A percentile compares a stretch with the other conserved stretches of the same genome.
Conservation (phyloP, 2,113 vertebrate genomes). For the Nanorana parkeri region DNA sequence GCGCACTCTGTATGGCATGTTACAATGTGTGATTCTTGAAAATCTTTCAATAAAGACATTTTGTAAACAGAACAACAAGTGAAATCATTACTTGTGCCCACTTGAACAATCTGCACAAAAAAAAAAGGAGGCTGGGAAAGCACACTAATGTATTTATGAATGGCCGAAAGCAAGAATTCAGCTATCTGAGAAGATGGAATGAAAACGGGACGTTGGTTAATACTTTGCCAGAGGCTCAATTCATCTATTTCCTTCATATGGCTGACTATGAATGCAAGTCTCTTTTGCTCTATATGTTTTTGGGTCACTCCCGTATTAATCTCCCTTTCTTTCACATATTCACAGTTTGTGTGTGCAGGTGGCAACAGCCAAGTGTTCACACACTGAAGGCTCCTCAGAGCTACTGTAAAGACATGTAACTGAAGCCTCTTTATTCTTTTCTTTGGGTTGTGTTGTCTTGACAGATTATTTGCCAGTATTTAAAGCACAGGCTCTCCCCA, state of each 20-base stretch:
- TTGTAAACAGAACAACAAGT: too few relatives aligned
- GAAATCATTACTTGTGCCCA: too few relatives aligned
- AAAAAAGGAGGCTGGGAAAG: too few relatives aligned
- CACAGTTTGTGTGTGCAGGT: constrained; percentile 48
- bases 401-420: constrained; percentile 64
- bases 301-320: constrained; percentile 10
- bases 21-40: too few relatives aligned
- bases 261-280: neutral
- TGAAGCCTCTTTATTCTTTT: constrained; percentile 62
- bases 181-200: too few relatives aligned
- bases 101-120: too few relatives aligned
- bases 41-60: too few relatives aligned
- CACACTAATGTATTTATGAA: too few relatives aligned
- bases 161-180: too few relatives aligned
- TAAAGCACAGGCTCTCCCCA: constrained; percentile 66
- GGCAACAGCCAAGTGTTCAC: constrained; percentile 27
- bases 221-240: neutral
- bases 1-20: too few relatives aligned
- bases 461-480: constrained; percentile 70
- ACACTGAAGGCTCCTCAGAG: constrained; percentile 51
- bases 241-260: neutral
- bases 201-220: too few relatives aligned
- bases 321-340: constrained; percentile 26
- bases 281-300: constrained; percentile 2
- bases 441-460: constrained; percentile 65